Evolutionary conservation across 2,113 vertebrate genomes (phyloP), one percentile per base, ranked within the genome.

Genomic region (Gnathonemus longibarbis): DNA sequence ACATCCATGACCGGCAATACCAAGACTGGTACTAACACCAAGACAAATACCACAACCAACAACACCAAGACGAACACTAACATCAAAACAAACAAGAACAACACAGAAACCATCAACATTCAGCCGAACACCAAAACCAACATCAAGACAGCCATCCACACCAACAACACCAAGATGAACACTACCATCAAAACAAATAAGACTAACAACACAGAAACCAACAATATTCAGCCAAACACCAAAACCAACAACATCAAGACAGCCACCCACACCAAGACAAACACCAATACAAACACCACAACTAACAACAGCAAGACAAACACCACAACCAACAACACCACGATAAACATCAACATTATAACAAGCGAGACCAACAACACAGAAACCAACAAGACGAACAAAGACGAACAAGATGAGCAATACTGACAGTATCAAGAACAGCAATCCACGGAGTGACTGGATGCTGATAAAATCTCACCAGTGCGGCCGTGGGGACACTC

Each of bases 401-500:
- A 66, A 66, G 2, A 27, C 9, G 19, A 56, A 56, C 53, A 21
- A 56, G 19, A 56, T 27, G 9, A 66, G 62, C 62, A 27, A 27
- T 3, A 31, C 27, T 31, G n/a, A 70, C 10, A 70, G 10, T 70
- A 1, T 13, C n/a, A 70, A 31, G 10, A 13, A 66, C 24, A 3
- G 5, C 62, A 70, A 70, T 70, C 62, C 62, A 70, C 62, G 10
- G 58, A 66, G 58, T n/a, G 87, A 24, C 7, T 31, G 48, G 24
- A 46, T 42, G 35, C 85, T 87, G 45, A 53, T 8, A 87, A 87
- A 1, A 27, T 56, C 49, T 87, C 91, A 98, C 98, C 98, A 0
- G 98, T 99, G 90, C 96, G 97, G 10, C 98, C 98, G 0, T 98
- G 98, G 0, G 98, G 98, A 13, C 98, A 99, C 93, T 98, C 97